Evolutionary conservation across 53 echinoderm and acorn worm species (phyloP), one percentile per base, ranked within the genome.

Genomic region (Luidia sarsii): DNA sequence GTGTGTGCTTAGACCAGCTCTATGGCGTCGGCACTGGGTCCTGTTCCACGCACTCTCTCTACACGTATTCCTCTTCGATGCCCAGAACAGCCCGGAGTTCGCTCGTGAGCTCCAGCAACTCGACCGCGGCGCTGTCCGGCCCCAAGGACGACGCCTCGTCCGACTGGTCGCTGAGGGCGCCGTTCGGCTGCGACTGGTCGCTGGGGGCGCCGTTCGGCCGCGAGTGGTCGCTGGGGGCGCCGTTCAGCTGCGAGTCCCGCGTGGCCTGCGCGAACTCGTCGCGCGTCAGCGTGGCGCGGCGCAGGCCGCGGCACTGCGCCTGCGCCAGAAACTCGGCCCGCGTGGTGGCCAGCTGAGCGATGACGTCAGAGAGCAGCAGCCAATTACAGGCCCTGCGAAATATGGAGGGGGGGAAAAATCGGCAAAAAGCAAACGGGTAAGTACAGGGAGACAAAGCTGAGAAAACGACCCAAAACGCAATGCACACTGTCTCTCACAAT

Each of bases 361-460:
- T 55, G 25, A 91, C 80, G 72, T 91, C 91, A 46, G 55, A 4
- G 22, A 91, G 49, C 9, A 91, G 39, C 31, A 87, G 70, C 91
- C 91, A 91, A 62, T 91, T 91, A 13, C 61, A 60, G 24, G 79
- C 60, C 59, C 91, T 91, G 84, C 53, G 8, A 7, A 41, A 63
- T 25, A 69, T 37, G 50, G 21, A n/a, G 48, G 22, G 22, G 53
- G 36, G 48, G 18, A 83, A 41, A 13, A 36, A 3, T 55, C 21
- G 57, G 31, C 2, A n/a, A 41, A 36, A 18, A 22, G 71, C 2
- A 53, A 7, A 49, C 18, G 20, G 34, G 29, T 39, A 15, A 1
- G 10, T 1, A 36, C 38, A 14, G 9, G 35, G 50, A 3, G 21
- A 18, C 16, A 65, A 34, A n/a, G n/a, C n/a, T n/a, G n/a, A n/a